Evolutionary conservation across 2,888 invertebrate species (phyloP), one percentile per base, ranked within the genome.

Genomic region (Caenorhabditis sp.): DNA sequence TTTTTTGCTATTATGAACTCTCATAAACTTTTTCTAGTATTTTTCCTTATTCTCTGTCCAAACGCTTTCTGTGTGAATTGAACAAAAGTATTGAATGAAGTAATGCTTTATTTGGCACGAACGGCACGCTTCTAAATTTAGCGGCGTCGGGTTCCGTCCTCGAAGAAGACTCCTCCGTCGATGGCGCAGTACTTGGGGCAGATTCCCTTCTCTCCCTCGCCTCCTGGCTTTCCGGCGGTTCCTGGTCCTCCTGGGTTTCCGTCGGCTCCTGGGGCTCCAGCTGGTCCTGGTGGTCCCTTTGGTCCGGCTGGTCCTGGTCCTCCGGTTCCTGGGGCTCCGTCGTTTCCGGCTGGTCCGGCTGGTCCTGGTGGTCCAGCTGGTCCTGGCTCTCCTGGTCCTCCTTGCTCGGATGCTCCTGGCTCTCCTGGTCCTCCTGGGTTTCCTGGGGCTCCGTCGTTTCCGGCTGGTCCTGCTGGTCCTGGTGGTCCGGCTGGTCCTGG

Each of bases 121-220:
- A 70, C 70, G 22, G 61, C 74, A 61, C 68, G 74, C 73, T 70
- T 51, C 16, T 38, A 38, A 49, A 64, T 59, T 73, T 82, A 82
- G 69, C 80, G 80, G 70, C 85, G 81, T 68, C 86, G 82, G 66
- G 85, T 88, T 82, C 89, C 89, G 80, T 87, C 88, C 72, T 87
- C 88, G 86, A 88, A 88, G 88, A 88, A 88, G 80, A 88, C 88
- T 82, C 88, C 88, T 72, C 88, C 88, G 69, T 88, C 88, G 82
- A 85, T 83, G 75, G 89, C 85, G 82, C 89, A 89, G 72, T 89
- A 81, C 76, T 83, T 85, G 74, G 88, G 88, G 77, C 88, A 88
- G 72, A 86, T 85, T 66, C 88, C 88, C 74, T 85, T 86, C 76
- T 88, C 85, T 66, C 88, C 88, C 35, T 76, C 79, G 61, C 69